phyloP scores from a whole-genome alignment of 2,113 vertebrate genomes.

The Corapipo altera region DNA sequence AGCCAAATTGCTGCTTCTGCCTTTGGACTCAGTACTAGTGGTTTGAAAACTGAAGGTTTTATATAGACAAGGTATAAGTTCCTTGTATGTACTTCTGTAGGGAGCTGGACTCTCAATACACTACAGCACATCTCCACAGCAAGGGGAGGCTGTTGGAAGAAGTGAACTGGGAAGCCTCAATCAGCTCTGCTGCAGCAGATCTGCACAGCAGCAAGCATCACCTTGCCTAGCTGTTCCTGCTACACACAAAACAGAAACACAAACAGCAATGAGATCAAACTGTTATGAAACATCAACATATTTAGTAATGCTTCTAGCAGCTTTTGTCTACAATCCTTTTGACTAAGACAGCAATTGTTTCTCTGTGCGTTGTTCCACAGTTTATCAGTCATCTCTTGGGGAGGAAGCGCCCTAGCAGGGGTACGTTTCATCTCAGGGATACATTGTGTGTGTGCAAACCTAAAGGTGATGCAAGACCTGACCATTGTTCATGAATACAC shows the following conservation, averaged over 20 bases:
- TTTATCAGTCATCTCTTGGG: neutral
- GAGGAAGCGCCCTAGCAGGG: neutral
- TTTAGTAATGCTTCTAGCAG: conserved; percentile 1
- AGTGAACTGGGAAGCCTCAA: neutral
- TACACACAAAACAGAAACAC: neutral
- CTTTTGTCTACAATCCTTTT: neutral
- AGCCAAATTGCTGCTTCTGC: neutral
- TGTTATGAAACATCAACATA: neutral
- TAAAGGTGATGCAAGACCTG: neutral
- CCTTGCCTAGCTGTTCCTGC: neutral
- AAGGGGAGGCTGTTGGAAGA: neutral
- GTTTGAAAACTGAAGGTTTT: neutral
- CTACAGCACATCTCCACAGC: neutral
- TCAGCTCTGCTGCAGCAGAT: neutral
- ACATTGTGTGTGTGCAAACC: neutral
- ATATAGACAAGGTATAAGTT: neutral
- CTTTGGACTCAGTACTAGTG: neutral
- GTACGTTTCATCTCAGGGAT: neutral
- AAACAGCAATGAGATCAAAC: neutral
- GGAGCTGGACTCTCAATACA: neutral
- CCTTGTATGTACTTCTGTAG: neutral
- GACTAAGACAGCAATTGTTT: neutral
- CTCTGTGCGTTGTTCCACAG: neutral
- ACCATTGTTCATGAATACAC: neutral
- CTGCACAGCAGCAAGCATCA: neutral